Base-by-base conservation (phyloP, 2,797 vertebrate species). In the Jordanella pulchra region DNA sequence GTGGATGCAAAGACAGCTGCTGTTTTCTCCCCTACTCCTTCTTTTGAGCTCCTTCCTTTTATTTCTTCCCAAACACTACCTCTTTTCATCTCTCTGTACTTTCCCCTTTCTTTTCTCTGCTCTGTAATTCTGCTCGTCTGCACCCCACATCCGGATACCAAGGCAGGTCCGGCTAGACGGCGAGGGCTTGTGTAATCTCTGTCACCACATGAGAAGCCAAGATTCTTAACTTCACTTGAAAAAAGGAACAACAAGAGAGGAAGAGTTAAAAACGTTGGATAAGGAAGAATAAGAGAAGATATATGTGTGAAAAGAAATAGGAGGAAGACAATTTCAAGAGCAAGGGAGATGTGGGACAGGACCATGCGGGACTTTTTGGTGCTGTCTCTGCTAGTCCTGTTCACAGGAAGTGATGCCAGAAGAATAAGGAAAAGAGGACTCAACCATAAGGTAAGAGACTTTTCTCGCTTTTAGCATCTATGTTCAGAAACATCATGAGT, bases 391-490 rank as follows among this genome's bases (percentile, higher is more conserved):
- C 84, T 93, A 88, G 79, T 92, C 64, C 82, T 93, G 73, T 78
- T 85, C 78, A 84, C 82, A 77, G 89, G 90, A 83, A 89, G 89
- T 84, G 83, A 89, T 80, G 81, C 79, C 85, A 91, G 84, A 47
- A 84, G 82, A 79, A 91, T 94, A 86, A 90, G 91, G 83, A 95
- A 92, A 84, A 93, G 93, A 83, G 93, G 88, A 86, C 91, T 95
- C 75, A 92, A 87, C 81, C 94, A 94, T 28, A 95, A 95, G 94
- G 94, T 95, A 80, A 84, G 91, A 63, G 79, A 30, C 55, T 64
- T 65, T 75, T 56, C 47, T 86, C 55, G 75, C 39, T 23, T 76
- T 70, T 70, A 45, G 67, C 64, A 76, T 71, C 35, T 65, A 9
- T 54, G 4, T 28, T n/a, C 17, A 27, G 56, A 51, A 75, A 39